Evolutionary conservation across 2,113 vertebrate genomes (phyloP).

Genomic region (Piaya cayana): DNA sequence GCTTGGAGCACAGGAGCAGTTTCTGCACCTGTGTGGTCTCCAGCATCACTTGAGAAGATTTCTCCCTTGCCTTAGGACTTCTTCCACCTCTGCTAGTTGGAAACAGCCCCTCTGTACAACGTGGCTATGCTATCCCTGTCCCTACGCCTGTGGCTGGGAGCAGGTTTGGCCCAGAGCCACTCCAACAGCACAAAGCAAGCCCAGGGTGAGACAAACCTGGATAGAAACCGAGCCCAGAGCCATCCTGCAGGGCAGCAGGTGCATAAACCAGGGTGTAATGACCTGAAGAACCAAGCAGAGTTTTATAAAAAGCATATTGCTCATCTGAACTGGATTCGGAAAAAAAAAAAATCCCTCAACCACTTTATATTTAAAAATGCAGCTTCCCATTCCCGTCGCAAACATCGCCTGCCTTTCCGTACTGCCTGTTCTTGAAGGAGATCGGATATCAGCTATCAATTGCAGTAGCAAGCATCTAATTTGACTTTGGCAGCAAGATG

Average conservation of each 20-base stretch:
- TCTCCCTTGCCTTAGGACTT: background rate
- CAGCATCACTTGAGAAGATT: background rate
- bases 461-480: constrained; percentile 62
- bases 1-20: background rate
- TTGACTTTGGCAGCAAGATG: constrained; percentile 69
- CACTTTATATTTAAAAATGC: background rate
- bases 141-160: rapidly evolving
- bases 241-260: background rate
- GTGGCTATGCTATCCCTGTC: rapidly evolving
- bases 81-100: background rate
- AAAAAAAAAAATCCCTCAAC: background rate
- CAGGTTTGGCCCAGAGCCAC: background rate
- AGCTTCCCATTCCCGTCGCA: background rate
- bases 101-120: background rate
- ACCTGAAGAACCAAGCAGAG: background rate
- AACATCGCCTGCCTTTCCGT: background rate
- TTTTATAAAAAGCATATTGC: background rate
- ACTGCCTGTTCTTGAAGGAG: constrained; percentile 41
- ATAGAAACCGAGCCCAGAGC: background rate
- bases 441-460: constrained; percentile 64
- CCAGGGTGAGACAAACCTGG: background rate
- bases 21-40: background rate
- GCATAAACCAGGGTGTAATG: rapidly evolving
- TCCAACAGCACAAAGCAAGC: background rate
- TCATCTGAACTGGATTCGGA: background rate